Percentiles rank a stretch among this genome's conserved stretches.
Conservation (phyloP, 2,113 vertebrate species). For the Egretta garzetta region DNA sequence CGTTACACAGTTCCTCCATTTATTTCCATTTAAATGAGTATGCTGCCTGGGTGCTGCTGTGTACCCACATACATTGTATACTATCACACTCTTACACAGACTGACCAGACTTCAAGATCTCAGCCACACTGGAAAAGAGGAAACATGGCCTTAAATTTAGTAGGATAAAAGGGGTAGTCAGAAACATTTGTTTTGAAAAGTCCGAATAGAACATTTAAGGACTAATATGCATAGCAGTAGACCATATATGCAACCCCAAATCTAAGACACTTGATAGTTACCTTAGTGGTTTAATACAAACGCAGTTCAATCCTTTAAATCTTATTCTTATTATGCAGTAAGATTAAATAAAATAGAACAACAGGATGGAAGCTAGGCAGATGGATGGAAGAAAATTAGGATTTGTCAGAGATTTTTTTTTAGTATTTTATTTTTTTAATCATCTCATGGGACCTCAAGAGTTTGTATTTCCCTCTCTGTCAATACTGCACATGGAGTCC, state of each 20-base stretch:
- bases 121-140: not conserved
- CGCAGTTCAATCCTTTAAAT: not conserved
- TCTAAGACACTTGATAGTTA: not conserved
- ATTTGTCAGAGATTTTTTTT: not conserved
- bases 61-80: not conserved
- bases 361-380: not conserved
- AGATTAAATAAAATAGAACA: not conserved
- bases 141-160: not conserved
- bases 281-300: not conserved
- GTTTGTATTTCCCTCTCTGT: not conserved
- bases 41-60: not conserved
- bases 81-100: not conserved
- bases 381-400: not conserved
- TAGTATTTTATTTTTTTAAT: not conserved
- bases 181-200: not conserved
- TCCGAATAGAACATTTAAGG: not conserved
- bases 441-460: not conserved
- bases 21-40: not conserved
- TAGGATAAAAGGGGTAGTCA: not conserved
- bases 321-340: not conserved
- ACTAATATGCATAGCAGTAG: not conserved
- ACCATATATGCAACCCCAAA: not conserved
- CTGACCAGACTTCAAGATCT: not conserved
- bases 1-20: not conserved
- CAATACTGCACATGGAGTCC: not conserved